These are phyloP conservation scores for Nasonia oneida DNA, from an alignment of 2,888 invertebrate species.

Conservation along the genomic window DNA sequence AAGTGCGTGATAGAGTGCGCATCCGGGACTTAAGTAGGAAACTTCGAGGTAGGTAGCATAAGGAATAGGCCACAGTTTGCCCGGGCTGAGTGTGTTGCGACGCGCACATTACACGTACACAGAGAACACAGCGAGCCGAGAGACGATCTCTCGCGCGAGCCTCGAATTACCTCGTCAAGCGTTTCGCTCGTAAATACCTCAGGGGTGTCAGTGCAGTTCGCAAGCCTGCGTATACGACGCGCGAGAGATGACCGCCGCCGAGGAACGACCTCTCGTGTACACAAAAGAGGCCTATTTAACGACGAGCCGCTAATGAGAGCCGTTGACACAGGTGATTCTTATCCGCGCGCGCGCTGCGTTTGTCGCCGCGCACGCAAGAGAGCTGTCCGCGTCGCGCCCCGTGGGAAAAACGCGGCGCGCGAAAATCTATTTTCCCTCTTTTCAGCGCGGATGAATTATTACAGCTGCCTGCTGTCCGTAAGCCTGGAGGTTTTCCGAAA, in stretches of 20 bases:
- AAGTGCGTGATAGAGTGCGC: conserved; percentile 61
- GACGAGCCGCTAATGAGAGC: conserved; percentile 56
- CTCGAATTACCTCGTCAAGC: conserved; percentile 54
- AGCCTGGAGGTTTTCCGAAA: background rate
- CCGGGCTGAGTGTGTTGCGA: background rate
- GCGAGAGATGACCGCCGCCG: conserved; percentile 21
- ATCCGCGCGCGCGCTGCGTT: background rate
- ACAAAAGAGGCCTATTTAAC: conserved; percentile 35
- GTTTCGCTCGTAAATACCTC: conserved; percentile 58
- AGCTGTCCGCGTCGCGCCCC: background rate
- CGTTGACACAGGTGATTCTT: conserved; percentile 45
- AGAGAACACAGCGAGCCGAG: background rate
- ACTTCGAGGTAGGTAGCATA: conserved; percentile 49
- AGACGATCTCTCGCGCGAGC: conserved; percentile 29
- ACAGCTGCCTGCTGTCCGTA: background rate
- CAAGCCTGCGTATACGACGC: background rate
- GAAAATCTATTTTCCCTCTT: background rate
- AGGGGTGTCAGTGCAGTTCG: conserved; percentile 39
- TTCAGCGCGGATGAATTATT: background rate
- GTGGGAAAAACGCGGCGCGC: background rate
- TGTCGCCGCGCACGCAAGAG: background rate
- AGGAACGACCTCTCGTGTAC: background rate
- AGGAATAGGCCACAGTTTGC: background rate
- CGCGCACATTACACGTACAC: background rate
- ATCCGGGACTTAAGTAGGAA: conserved; percentile 61